phyloP scores from a whole-genome alignment of 2,888 invertebrate genomes.

The Drosophila ezoana region DNA sequence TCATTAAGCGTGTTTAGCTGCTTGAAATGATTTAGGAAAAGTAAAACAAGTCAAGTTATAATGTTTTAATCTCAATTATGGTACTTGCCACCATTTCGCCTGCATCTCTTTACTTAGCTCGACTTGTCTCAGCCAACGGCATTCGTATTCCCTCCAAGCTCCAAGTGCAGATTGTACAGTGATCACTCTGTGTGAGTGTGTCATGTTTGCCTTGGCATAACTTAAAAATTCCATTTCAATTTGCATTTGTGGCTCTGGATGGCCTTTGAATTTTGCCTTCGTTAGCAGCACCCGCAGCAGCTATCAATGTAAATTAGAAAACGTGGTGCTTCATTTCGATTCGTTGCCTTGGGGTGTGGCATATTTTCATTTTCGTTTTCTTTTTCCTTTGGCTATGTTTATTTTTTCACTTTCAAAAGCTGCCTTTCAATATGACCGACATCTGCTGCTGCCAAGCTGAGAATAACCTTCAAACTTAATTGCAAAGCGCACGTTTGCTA shows the following conservation, averaged over 20 bases:
- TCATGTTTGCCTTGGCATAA: slow-evolving; percentile 69
- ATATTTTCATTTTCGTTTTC: slow-evolving; percentile 20
- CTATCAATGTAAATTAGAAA: slow-evolving; percentile 78
- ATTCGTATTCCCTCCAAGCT: slow-evolving; percentile 10
- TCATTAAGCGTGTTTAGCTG: slow-evolving; percentile 80
- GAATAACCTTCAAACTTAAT: slow-evolving; percentile 76
- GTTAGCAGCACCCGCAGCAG: slow-evolving; percentile 56
- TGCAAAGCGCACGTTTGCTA: slow-evolving; percentile 65
- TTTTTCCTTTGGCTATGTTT: slow-evolving; percentile 18
- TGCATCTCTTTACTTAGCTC: slow-evolving; percentile 12
- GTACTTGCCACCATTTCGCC: slow-evolving; percentile 73
- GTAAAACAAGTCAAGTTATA: slow-evolving; percentile 80
- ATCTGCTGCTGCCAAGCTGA: slow-evolving; percentile 20
- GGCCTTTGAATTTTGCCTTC: slow-evolving; percentile 68
- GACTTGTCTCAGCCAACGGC: slow-evolving; percentile 21
- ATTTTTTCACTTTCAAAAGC: slow-evolving; percentile 31
- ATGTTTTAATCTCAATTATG: slow-evolving; percentile 80
- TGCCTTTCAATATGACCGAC: slow-evolving; percentile 48
- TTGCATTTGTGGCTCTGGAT: slow-evolving; percentile 63
- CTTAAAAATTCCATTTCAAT: slow-evolving; percentile 79
- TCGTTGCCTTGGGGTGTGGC: slow-evolving; percentile 54
- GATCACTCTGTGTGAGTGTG: background rate
- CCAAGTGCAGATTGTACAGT: background rate
- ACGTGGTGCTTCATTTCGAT: slow-evolving; percentile 72
- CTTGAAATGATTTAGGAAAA: slow-evolving; percentile 79